Percentiles rank a stretch among this genome's conserved stretches.
Conservation (phyloP, 2,888 invertebrate genomes). For the Invenusta paracnida region DNA sequence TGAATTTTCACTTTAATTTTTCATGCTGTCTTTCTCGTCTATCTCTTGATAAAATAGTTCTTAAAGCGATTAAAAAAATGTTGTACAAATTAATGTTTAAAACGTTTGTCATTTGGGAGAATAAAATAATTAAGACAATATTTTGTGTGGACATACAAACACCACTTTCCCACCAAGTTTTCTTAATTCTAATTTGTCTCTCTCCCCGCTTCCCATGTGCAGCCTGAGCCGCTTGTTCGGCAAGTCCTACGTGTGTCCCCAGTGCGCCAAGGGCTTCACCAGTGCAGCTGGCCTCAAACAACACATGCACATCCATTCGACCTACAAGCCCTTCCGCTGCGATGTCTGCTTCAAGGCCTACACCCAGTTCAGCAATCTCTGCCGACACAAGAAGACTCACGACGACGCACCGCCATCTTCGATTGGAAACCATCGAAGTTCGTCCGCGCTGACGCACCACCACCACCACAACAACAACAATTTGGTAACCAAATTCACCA, state of each 20-base stretch:
- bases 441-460: background rate
- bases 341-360: constrained; percentile 83
- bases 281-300: constrained; percentile 95
- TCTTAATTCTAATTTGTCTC: too few species aligned
- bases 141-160: too few species aligned
- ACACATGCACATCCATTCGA: constrained; percentile 92
- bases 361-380: constrained; percentile 97
- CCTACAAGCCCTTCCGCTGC: constrained; percentile 89
- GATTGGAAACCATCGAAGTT: background rate
- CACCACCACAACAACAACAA: background rate
- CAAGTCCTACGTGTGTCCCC: constrained; percentile 63
- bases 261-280: constrained; percentile 97
- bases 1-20: too few species aligned
- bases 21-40: too few species aligned
- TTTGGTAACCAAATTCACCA: background rate
- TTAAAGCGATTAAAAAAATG: too few species aligned
- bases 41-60: too few species aligned
- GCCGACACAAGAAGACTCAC: constrained; percentile 97
- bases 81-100: too few species aligned
- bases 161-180: too few species aligned
- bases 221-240: background rate
- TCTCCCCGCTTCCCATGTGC: background rate
- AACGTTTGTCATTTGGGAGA: too few species aligned
- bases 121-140: too few species aligned
- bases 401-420: constrained; percentile 47